phyloP scores from a whole-genome alignment of 2,888 invertebrate species.

The Omphaloscelis lunosa region DNA sequence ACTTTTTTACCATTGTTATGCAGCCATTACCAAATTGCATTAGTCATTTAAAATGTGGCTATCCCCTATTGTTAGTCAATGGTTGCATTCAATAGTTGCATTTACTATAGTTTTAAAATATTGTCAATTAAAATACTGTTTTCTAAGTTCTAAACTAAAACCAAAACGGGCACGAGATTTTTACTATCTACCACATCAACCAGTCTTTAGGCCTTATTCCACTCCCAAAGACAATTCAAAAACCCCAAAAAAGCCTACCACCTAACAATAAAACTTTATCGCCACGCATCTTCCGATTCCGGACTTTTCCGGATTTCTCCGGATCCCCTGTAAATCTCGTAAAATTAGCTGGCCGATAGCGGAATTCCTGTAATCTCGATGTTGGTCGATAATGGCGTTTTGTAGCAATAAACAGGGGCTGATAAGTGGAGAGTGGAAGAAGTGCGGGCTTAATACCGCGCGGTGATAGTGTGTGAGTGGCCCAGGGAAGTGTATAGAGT shows the following conservation, averaged over 20 bases:
- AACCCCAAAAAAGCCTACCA: constrained; percentile 27
- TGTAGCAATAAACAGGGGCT: constrained; percentile 77
- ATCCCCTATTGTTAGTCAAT: too few species aligned
- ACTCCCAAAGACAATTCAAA: constrained; percentile 27
- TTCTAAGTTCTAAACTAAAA: too few species aligned
- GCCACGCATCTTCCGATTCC: constrained; percentile 35
- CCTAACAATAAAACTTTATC: constrained; percentile 63
- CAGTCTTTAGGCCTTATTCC: too few species aligned
- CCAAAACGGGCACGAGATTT: too few species aligned
- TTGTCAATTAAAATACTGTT: too few species aligned
- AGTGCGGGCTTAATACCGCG: constrained; percentile 60
- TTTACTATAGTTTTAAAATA: too few species aligned
- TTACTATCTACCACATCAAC: too few species aligned
- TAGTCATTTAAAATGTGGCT: too few species aligned
- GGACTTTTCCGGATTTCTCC: constrained; percentile 34
- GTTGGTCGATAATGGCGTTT: constrained; percentile 77
- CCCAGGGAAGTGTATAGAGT: constrained; percentile 40
- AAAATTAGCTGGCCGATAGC: constrained; percentile 61
- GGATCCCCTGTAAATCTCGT: constrained; percentile 62
- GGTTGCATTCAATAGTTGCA: too few species aligned
- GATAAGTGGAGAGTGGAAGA: constrained; percentile 68
- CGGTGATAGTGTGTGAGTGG: constrained; percentile 53
- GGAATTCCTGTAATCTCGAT: constrained; percentile 59
- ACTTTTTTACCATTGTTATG: too few species aligned
- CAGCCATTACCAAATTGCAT: too few species aligned